These are phyloP conservation scores for Pteropus rufus DNA, from an alignment of 2,797 vertebrate genomes.

Conservation along the genomic window DNA sequence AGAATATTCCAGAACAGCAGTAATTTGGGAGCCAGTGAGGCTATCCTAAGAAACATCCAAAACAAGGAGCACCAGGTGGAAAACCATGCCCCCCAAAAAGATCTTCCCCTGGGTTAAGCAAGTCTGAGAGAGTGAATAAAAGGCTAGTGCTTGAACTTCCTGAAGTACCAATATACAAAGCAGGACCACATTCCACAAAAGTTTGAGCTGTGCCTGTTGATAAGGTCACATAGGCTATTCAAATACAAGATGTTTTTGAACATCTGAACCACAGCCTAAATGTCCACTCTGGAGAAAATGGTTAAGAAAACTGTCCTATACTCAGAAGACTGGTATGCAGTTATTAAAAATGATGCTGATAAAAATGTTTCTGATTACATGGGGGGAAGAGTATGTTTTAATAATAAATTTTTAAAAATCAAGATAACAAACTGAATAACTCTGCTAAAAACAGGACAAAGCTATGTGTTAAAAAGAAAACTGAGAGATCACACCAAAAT, in stretches of 20 bases:
- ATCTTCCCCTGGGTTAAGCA: not conserved
- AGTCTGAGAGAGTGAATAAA: not conserved
- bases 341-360: not conserved
- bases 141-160: not conserved
- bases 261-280: not conserved
- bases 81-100: not conserved
- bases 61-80: not conserved
- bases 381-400: not conserved
- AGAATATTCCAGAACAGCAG: not conserved
- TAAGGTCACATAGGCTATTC: not conserved
- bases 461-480: not conserved
- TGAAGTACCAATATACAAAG: not conserved
- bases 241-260: not conserved
- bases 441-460: not conserved
- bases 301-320: not conserved
- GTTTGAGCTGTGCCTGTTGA: not conserved
- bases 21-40: not conserved
- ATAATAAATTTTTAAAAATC: not conserved
- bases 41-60: not conserved
- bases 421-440: not conserved
- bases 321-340: not conserved
- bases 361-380: not conserved
- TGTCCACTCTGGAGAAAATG: not conserved
- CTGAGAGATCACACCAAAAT: not conserved
- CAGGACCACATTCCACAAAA: not conserved